Percentiles rank a stretch among this genome's conserved stretches.
phyloP scores from a whole-genome alignment of 2,113 vertebrate species.

The Tragulus kanchil region DNA sequence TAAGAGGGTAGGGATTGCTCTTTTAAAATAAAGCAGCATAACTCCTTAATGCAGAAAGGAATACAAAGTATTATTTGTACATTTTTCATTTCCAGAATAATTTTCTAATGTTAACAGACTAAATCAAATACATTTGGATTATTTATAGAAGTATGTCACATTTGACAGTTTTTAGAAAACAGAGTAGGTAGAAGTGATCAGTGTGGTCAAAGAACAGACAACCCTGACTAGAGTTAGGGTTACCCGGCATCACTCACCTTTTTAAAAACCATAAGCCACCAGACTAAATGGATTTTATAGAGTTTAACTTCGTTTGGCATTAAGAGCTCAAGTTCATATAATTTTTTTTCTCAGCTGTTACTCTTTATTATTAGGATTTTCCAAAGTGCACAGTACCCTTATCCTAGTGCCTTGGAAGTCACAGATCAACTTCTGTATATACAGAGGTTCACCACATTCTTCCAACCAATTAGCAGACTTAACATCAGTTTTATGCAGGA shows the following conservation, averaged over 20 bases:
- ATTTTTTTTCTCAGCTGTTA: not conserved
- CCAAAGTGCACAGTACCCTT: not conserved
- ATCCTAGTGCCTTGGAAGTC: not conserved
- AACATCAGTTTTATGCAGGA: not conserved
- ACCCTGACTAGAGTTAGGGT: not conserved
- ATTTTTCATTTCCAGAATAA: not conserved
- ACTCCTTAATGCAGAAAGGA: not conserved
- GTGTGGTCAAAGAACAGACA: not conserved
- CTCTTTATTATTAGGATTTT: not conserved
- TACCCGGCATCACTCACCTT: not conserved
- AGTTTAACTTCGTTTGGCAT: not conserved
- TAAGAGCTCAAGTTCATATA: not conserved
- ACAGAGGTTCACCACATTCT: not conserved
- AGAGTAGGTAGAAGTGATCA: not conserved
- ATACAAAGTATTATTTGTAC: not conserved
- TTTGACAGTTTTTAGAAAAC: not conserved
- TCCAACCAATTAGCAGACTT: not conserved
- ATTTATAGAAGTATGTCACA: not conserved
- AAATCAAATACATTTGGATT: not conserved
- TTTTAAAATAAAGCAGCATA: not conserved
- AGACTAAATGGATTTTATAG: not conserved
- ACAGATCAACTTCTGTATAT: not conserved
- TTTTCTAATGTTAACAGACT: slow-evolving; percentile 48
- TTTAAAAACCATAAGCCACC: not conserved
- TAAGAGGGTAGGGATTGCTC: not conserved